Evolutionary conservation across 1,140 invertebrate genomes (phyloP), one percentile per base, ranked within the genome.

Genomic region (Xylocopa sonorina): DNA sequence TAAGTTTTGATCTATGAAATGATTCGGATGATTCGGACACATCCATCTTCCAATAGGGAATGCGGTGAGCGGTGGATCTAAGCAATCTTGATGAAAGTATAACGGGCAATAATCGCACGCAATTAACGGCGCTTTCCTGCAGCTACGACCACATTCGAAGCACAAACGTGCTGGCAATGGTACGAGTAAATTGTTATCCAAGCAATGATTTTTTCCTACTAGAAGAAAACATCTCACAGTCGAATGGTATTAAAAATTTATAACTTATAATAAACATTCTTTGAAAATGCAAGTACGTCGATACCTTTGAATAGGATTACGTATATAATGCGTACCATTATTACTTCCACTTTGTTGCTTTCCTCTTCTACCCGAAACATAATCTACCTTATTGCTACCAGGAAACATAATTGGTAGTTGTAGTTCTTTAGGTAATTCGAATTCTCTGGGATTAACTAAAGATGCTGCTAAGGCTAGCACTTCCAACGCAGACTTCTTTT

Each of bases 21-120:
- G 96, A 93, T 99, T 97, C 2, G 97, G 95, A 93, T 99, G 98
- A 93, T 98, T 97, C 0, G 98, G 98, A 93, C 98, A 99, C 98
- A 99, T 99, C 98, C 98, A 99, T 32, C 96, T 93, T 0, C 96
- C 97, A 29, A 96, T 95, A 2, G 98, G 98, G 77, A 97, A 93
- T 9, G 96, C 95, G 0, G 97, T 97, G 27, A 99, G 92, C 1
- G 98, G 98, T 24, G 98, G 98, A 92, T 98, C 96, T 38, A 99
- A 91, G 89, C 98, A 99, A 90, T 99, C 98, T 93, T 97, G 94
- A 92, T 99, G 98, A 91, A 96, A 99, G 84, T 96, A 95, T 62
- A 97, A 92, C 1, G 97, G 96, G 92, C 98, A 99, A 91, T 97
- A 99, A 93, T 99, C 98, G 92, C 98, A 99, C 63, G 97, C 96